A percentile compares a stretch with the other conserved stretches of the same genome.
These are phyloP conservation scores for Auanema freiburgensis DNA, from an alignment of 2,888 invertebrate genomes.

Conservation along the genomic window DNA sequence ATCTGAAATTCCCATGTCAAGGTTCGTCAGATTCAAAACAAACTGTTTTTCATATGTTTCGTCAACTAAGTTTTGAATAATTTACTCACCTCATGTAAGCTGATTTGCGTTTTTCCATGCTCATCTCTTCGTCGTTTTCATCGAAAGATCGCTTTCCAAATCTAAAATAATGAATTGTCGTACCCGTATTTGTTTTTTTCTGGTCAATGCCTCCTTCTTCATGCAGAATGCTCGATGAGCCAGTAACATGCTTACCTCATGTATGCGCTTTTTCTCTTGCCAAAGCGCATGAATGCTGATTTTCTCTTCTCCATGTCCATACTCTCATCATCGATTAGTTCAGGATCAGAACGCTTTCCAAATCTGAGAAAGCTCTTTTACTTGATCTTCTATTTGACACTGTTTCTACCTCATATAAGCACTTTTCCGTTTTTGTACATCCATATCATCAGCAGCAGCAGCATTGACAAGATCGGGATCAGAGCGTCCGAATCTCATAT, in stretches of 20 bases:
- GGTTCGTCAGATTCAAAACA: too few species aligned
- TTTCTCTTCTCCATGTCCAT: conserved; percentile 34
- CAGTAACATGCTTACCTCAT: conserved; percentile 37
- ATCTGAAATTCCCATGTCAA: too few species aligned
- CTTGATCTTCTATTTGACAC: neutral
- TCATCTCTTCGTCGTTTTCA: conserved; percentile 30
- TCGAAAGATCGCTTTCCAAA: conserved; percentile 48
- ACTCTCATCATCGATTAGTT: conserved; percentile 23
- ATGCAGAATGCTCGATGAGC: neutral
- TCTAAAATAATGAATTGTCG: conserved; percentile 23
- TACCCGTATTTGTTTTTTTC: too few species aligned
- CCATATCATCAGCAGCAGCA: conserved; percentile 26
- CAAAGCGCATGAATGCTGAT: conserved; percentile 21
- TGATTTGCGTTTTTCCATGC: conserved; percentile 36
- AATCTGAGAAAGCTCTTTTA: conserved; percentile 33
- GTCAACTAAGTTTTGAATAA: too few species aligned
- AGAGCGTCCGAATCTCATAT: conserved; percentile 55
- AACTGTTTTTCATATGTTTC: conserved; percentile 5
- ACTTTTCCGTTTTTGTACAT: conserved; percentile 40
- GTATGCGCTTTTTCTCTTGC: conserved; percentile 51
- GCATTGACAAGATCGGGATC: conserved; percentile 32
- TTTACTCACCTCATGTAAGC: conserved; percentile 27
- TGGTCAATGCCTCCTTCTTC: too few species aligned
- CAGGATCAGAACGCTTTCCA: conserved; percentile 46
- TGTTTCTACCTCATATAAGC: conserved; percentile 37